Conservation (phyloP, 2,888 invertebrate species). For the Agrotis ipsilon region DNA sequence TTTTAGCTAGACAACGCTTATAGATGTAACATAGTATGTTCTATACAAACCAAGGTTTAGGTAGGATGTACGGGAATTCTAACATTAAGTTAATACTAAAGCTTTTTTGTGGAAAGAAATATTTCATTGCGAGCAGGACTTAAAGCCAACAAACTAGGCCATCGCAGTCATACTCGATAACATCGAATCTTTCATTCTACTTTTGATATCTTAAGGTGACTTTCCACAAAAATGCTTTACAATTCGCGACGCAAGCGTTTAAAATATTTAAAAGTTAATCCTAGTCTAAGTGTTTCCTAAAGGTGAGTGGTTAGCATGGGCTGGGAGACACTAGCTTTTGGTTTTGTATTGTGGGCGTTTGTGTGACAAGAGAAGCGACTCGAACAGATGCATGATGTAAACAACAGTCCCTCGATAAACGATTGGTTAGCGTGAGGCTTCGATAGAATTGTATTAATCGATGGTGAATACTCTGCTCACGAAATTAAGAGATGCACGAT, state of each 20-base stretch:
- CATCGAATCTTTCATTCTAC: too few relatives aligned
- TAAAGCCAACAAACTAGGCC: too few relatives aligned
- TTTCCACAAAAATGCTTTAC: too few relatives aligned
- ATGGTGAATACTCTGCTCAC: constrained; percentile 76
- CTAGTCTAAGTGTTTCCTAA: constrained; percentile 55
- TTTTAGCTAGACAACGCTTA: constrained; percentile 61
- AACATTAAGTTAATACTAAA: constrained; percentile 22
- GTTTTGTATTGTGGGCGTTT: constrained; percentile 86
- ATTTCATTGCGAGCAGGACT: too few relatives aligned
- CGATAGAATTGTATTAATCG: constrained; percentile 80
- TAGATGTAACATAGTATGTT: constrained; percentile 54
- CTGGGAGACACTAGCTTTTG: constrained; percentile 87
- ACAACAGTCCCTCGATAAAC: constrained; percentile 73
- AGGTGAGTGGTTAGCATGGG: constrained; percentile 86
- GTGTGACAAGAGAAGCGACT: constrained; percentile 70
- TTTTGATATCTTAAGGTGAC: too few relatives aligned
- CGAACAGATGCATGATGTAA: constrained; percentile 77
- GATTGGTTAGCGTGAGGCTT: constrained; percentile 78
- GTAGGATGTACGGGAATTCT: constrained; percentile 40
- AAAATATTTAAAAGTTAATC: constrained; percentile 38
- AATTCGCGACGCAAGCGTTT: too few relatives aligned
- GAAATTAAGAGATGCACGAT: neutral
- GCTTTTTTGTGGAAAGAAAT: too few relatives aligned
- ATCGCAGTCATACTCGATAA: too few relatives aligned
- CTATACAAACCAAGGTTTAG: constrained; percentile 36